Base-by-base conservation (phyloP, 2,113 vertebrate genomes). In the Hippolais icterina region DNA sequence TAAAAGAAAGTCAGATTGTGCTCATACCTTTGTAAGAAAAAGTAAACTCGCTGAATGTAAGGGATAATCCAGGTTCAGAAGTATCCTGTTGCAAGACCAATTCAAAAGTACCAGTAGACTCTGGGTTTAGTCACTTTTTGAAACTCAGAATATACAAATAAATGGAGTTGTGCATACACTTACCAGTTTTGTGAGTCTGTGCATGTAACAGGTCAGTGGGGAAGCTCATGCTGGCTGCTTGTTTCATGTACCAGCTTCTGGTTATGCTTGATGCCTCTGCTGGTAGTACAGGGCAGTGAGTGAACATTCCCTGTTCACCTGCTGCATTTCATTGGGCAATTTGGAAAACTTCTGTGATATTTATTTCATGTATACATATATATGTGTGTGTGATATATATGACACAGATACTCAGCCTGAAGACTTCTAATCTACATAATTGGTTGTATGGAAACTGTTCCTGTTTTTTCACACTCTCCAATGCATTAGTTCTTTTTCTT, bases 1-100 rank as follows among this genome's bases (percentile, higher is more conserved):
- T 13, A 10, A 71, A 44, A n/a, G n/a, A 63, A 88, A 70, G 44
- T 29, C 29, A 35, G 27, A 31, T 46, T 57, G 52, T 71, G 27
- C 29, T 54, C 3, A 3, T 37, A 50, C 17, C 33, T 80, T 60
- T 80, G 42, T 49, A 27, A 52, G 24, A 76, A 59, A 70, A 5
- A 6, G 13, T 41, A 6, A 74, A 28, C 12, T 53, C 1, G 0
- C 22, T 61, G 29, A 66, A n/a, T 3, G 1, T 47, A 12, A 39
- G 54, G 59, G 25, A 6, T 80, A 8, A 41, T 27, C 17, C 29
- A 52, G 12, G 41, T 70, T 39, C 42, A 37, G 15, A 72, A 83
- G 22, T 28, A 17, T 57, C 22, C n/a, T 54, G 3, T 14, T 69
- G 37, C 59, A 65, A 70, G n/a, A 49, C 33, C 18, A 77, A 0